Percentiles rank a stretch among this genome's conserved stretches.
Evolutionary conservation across 2,888 invertebrate species (phyloP).

Genomic region (Mechanitis messenoides): DNA sequence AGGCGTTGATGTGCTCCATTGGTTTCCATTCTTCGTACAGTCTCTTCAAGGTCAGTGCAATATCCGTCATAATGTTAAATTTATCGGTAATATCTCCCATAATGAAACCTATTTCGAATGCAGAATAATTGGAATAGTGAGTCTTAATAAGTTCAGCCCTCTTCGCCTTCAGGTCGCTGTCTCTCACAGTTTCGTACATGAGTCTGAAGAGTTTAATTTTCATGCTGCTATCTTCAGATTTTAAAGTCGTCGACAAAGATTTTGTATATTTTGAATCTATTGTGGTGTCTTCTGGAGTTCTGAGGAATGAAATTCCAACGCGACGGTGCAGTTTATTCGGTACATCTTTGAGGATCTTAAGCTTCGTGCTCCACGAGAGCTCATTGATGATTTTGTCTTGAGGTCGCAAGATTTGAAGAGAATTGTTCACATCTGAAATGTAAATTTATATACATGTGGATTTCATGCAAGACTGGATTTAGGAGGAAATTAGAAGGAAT

Average conservation of each 20-base stretch:
- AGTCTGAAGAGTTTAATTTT: conserved; percentile 54
- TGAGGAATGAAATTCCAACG: conserved; percentile 27
- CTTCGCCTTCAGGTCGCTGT: conserved; percentile 52
- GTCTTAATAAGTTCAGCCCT: conserved; percentile 49
- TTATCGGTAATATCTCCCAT: conserved; percentile 55
- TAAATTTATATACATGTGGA: background rate
- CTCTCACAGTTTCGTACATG: conserved; percentile 58
- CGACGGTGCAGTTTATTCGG: conserved; percentile 15
- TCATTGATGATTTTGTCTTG: conserved; percentile 32
- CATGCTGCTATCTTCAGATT: conserved; percentile 47
- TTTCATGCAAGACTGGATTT: background rate
- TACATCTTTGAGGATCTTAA: conserved; percentile 28
- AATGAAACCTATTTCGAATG: conserved; percentile 51
- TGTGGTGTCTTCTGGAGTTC: conserved; percentile 8
- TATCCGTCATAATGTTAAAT: conserved; percentile 46
- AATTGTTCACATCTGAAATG: conserved; percentile 12
- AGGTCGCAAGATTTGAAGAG: conserved; percentile 9
- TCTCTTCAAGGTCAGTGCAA: conserved; percentile 42
- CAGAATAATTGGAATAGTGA: conserved; percentile 43
- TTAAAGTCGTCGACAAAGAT: background rate
- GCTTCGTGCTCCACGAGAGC: conserved; percentile 32
- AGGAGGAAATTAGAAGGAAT: no score
- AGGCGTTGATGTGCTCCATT: conserved; percentile 61
- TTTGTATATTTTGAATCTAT: background rate
- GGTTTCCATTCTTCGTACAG: conserved; percentile 52